Evolutionary conservation across 2,888 invertebrate species (phyloP), one percentile per base, ranked within the genome.

Genomic region (Biston stratarius): DNA sequence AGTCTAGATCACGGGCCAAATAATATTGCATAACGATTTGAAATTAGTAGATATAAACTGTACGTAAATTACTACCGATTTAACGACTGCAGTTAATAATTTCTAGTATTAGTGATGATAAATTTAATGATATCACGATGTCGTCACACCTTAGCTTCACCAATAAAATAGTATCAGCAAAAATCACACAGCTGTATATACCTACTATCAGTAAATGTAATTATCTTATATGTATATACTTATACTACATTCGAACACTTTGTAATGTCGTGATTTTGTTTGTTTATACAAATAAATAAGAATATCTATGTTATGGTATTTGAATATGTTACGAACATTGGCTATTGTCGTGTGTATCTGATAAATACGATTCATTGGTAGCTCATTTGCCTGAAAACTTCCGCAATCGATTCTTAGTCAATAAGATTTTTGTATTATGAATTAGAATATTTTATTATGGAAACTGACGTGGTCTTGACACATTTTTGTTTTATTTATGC

Each of bases 261-360:
- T 15, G 38, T 40, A 10, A 14, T 5, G 12, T 10, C 40, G 40
- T 53, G 53, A 53, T 53, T 15, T 53, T 15, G 36, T 53, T 40
- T 53, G 40, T 53, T 53, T 53, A n/a, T n/a, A 53, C 38, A 53
- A 14, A 34, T 49, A 49, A 7, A 34, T 48, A 48, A 48, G 24
- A 10, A 33, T 48, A 24, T 24, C 47, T n/a, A 8, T 15, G 15
- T 6, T 15, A 8, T 14, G 8, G 14, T 47, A 47, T 47, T 47
- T n/a, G 14, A 10, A 42, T 11, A 42, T 42, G 42, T 10, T 42
- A 9, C 40, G 24, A 24, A 24, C 24, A 24, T 24, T 24, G 24
- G 1, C 24, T n/a, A 24, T 24, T 24, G 3, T 24, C 24, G 24
- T 24, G 24, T 24, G 3, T 24, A 24, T 24, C 1, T 24, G 24